Evolutionary conservation across 2,113 vertebrate genomes (phyloP), one percentile per base, ranked within the genome.

Genomic region (Orientallactaga bullata): DNA sequence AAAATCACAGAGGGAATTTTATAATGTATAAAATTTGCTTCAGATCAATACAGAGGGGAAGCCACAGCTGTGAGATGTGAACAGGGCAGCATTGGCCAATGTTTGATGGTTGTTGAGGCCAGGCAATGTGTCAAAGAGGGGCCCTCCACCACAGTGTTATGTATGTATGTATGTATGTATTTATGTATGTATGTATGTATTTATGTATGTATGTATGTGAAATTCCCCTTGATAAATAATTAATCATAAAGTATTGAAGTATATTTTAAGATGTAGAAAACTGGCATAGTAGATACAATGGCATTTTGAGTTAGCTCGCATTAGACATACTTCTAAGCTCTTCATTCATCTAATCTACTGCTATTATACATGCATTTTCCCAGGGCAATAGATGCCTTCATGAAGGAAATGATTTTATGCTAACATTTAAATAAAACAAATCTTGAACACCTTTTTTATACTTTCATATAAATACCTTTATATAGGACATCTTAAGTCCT

Each of bases 351-450:
- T 72, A 66, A 77, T 69, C 86, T 77, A 30, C 55, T 66, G 51
- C 35, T 85, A 30, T 65, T 51, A 1, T 80, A 4, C 35, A 24
- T 91, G 73, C 6, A 47, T 21, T 79, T 68, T 81, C 60, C 60
- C 83, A 90, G 58, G 37, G 76, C 60, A 92, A 55, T 32, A 85
- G 90, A 85, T 32, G 28, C 12, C 35, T 66, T 76, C n/a, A 68
- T 74, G 77, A 88, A 76, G 51, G 92, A 89, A 66, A 66, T n/a
- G 85, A 85, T 94, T 94, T 90, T 81, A 76, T 77, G 69, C 76
- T 77, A 79, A 92, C 90, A 17, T 66, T 90, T 95, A 91, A 85
- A 89, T 91, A 88, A 82, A 94, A 89, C 61, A 69, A 30, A 68
- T 68, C 12, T 12, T 91, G 86, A 94, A 78, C 77, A 72, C 42